These are phyloP conservation scores for Isotomurus palustris DNA, from an alignment of 2,888 invertebrate genomes.

Conservation along the genomic window DNA sequence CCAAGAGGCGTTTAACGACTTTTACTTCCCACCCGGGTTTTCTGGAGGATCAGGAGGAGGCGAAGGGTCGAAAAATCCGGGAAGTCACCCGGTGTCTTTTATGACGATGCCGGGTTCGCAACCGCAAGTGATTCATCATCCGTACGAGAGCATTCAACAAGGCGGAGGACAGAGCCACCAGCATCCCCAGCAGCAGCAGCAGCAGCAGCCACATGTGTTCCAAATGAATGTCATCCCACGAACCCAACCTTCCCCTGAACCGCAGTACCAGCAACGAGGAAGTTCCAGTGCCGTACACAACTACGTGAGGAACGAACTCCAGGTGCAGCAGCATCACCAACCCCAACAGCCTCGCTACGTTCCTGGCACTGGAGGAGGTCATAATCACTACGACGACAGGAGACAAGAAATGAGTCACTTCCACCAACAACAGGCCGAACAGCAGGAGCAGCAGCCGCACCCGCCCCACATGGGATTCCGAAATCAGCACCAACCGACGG, in stretches of 20 bases:
- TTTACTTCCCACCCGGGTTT: slow-evolving; percentile 40
- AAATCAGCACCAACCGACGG: background rate
- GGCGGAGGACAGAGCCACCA: slow-evolving; percentile 4
- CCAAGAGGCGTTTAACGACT: too few species aligned
- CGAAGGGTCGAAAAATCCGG: slow-evolving; percentile 32
- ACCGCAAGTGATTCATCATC: slow-evolving; percentile 42
- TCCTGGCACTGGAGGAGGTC: too few species aligned
- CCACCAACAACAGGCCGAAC: slow-evolving; percentile 7
- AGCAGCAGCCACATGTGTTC: slow-evolving; percentile 20
- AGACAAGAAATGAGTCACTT: background rate
- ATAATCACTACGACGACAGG: too few species aligned
- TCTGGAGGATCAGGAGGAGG: too few species aligned
- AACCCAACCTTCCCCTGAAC: background rate
- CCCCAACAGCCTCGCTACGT: background rate
- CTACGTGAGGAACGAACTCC: too few species aligned
- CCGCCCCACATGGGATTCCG: slow-evolving; percentile 1
- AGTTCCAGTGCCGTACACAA: too few species aligned
- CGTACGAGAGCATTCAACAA: background rate
- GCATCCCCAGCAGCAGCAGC: slow-evolving; percentile 11
- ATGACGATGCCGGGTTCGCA: slow-evolving; percentile 42
- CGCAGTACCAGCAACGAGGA: slow-evolving; percentile 1
- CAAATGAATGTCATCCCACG: slow-evolving; percentile 1
- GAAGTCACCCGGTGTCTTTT: slow-evolving; percentile 40
- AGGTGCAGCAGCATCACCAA: too few species aligned
- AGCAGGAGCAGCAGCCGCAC: slow-evolving; percentile 23